A percentile compares a stretch with the other conserved stretches of the same genome.
Conservation (phyloP, 1,140 invertebrate genomes). For the Holcopasites calliopsidis region DNA sequence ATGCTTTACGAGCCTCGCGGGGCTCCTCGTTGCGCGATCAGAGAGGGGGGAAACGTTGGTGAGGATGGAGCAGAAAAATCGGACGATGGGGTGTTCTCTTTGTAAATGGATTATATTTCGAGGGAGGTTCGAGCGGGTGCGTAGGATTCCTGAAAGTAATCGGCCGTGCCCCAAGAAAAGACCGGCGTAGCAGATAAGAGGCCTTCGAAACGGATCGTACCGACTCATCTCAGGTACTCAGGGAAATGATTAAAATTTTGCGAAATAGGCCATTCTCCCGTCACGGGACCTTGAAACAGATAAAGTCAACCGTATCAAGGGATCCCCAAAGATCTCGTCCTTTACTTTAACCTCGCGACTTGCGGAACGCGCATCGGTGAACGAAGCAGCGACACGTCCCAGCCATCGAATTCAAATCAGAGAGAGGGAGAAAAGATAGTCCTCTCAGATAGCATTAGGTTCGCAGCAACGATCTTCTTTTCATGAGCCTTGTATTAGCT, state of each 20-base stretch:
- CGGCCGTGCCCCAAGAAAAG: not conserved
- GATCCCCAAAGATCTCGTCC: not conserved
- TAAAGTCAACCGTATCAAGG: too few species aligned
- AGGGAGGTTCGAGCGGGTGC: not conserved
- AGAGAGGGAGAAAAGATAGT: too few species aligned
- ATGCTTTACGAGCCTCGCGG: conserved; percentile 26
- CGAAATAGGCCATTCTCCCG: too few species aligned
- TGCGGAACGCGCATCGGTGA: not conserved
- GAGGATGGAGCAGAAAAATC: not conserved
- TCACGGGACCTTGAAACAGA: too few species aligned
- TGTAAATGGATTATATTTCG: not conserved
- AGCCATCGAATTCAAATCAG: not conserved
- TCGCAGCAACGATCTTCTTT: not conserved
- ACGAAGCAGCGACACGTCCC: not conserved
- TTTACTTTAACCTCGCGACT: not conserved
- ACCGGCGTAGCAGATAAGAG: not conserved
- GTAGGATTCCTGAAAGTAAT: not conserved
- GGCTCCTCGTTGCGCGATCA: not conserved
- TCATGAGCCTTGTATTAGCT: not conserved
- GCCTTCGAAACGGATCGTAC: too few species aligned
- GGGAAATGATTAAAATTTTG: too few species aligned
- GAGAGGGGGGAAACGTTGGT: not conserved
- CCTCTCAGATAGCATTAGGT: too few species aligned
- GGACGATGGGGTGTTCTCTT: not conserved
- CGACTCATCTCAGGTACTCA: too few species aligned